Evolutionary conservation across 2,113 vertebrate species (phyloP).

Genomic region (Coregonus clupeaformis): DNA sequence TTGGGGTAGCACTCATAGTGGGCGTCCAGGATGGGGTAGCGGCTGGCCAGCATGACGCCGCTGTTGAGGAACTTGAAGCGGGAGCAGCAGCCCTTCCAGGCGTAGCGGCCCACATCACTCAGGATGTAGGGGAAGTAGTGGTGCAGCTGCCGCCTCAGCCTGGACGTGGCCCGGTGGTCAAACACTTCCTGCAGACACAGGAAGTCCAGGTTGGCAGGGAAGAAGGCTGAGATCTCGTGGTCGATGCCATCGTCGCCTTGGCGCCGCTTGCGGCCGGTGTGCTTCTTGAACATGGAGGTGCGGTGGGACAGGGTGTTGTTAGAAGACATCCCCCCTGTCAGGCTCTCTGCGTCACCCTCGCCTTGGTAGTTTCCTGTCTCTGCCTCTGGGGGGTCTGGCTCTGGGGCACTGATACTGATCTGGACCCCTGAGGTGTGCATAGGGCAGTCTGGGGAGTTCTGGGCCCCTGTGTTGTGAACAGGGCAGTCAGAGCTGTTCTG

Average conservation of each 20-base stretch:
- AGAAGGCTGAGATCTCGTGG: conserved; percentile 97
- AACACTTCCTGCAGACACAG: conserved; percentile 98
- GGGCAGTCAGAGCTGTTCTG: conserved; percentile 28
- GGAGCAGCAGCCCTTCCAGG: conserved; percentile 91
- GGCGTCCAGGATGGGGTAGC: conserved; percentile 95
- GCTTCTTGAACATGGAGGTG: conserved; percentile 88
- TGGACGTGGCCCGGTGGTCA: conserved; percentile 87
- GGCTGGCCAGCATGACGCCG: conserved; percentile 94
- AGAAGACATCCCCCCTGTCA: conserved; percentile 59
- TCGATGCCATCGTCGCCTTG: conserved; percentile 93
- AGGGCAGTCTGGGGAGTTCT: conserved; percentile 68
- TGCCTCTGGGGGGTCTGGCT: conserved; percentile 65
- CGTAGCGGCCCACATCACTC: conserved; percentile 91
- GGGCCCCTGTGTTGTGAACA: conserved; percentile 42
- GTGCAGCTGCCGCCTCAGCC: conserved; percentile 90
- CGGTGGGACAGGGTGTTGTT: conserved; percentile 93
- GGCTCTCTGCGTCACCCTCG: conserved; percentile 82
- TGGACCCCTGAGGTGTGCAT: conserved; percentile 78
- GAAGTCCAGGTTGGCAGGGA: conserved; percentile 98
- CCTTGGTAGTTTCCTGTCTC: conserved; percentile 79
- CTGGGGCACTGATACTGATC: conserved; percentile 81
- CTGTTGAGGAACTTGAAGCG: conserved; percentile 96
- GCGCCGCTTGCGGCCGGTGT: conserved; percentile 82
- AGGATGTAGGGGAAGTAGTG: conserved; percentile 94
- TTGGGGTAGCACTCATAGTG: conserved; percentile 96